A percentile compares a stretch with the other conserved stretches of the same genome.
These are phyloP conservation scores for Suncus etruscus DNA, from an alignment of 2,113 vertebrate genomes.

Conservation along the genomic window DNA sequence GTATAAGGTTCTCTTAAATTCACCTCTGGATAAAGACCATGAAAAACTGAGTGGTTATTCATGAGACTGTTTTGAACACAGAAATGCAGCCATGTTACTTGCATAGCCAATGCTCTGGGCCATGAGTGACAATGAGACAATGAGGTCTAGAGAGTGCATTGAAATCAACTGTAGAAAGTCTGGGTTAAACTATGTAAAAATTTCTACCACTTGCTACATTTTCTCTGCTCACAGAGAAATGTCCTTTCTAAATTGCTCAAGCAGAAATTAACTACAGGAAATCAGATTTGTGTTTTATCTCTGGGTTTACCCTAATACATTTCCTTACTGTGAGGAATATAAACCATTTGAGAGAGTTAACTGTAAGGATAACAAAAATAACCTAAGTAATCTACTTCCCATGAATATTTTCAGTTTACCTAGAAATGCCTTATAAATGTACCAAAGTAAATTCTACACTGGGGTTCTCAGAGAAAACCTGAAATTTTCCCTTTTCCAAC, in stretches of 20 bases:
- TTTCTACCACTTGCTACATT: slow-evolving; percentile 67
- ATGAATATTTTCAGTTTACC: slow-evolving; percentile 37
- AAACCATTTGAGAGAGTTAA: slow-evolving; percentile 50
- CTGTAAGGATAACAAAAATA: slow-evolving; percentile 18
- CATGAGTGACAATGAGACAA: neutral
- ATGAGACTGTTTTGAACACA: neutral
- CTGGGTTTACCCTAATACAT: slow-evolving; percentile 51
- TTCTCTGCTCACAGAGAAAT: slow-evolving; percentile 61
- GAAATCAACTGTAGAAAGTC: slow-evolving; percentile 64
- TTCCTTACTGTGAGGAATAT: neutral
- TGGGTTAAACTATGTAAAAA: slow-evolving; percentile 49
- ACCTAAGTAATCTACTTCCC: neutral
- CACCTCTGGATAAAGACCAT: neutral
- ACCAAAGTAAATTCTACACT: slow-evolving; percentile 1
- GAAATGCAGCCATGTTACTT: neutral
- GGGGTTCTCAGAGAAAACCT: slow-evolving; percentile 13
- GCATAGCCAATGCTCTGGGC: neutral
- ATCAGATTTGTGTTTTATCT: slow-evolving; percentile 44
- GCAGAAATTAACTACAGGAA: slow-evolving; percentile 54
- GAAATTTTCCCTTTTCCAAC: slow-evolving; percentile 40
- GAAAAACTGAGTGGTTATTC: neutral
- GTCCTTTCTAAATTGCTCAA: slow-evolving; percentile 65
- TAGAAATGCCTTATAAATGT: neutral
- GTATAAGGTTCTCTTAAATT: slow-evolving; percentile 35
- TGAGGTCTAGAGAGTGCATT: neutral